A percentile compares a stretch with the other conserved stretches of the same genome.
Conservation (phyloP, 2,888 invertebrate species). For the Tetragnatha montana region DNA sequence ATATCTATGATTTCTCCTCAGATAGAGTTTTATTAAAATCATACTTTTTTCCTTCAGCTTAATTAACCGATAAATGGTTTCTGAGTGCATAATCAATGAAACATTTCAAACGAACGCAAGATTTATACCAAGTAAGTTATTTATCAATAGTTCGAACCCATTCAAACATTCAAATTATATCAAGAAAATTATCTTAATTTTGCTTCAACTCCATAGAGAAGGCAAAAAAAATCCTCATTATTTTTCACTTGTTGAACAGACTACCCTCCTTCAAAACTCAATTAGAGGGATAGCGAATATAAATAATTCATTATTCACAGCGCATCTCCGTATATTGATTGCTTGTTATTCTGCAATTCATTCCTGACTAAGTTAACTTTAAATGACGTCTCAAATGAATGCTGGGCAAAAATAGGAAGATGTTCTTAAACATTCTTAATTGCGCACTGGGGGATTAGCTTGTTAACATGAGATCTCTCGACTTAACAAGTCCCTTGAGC, state of each 20-base stretch:
- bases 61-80: no score
- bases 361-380: neutral
- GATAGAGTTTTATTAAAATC: no score
- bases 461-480: slow-evolving; percentile 25
- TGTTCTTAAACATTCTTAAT: slow-evolving; percentile 23
- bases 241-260: neutral
- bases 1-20: no score
- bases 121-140: no score
- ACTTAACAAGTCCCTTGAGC: slow-evolving; percentile 39
- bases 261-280: neutral
- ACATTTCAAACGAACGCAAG: no score
- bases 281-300: neutral
- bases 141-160: neutral
- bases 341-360: neutral
- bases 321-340: neutral
- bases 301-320: neutral
- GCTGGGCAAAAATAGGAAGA: neutral
- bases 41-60: no score
- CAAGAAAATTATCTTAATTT: neutral
- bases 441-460: neutral
- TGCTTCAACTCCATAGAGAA: neutral
- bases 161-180: neutral
- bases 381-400: neutral
- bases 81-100: no score
- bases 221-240: neutral